These are phyloP conservation scores for Erpetoichthys calabaricus DNA, from an alignment of 2,797 vertebrate species.

Conservation along the genomic window DNA sequence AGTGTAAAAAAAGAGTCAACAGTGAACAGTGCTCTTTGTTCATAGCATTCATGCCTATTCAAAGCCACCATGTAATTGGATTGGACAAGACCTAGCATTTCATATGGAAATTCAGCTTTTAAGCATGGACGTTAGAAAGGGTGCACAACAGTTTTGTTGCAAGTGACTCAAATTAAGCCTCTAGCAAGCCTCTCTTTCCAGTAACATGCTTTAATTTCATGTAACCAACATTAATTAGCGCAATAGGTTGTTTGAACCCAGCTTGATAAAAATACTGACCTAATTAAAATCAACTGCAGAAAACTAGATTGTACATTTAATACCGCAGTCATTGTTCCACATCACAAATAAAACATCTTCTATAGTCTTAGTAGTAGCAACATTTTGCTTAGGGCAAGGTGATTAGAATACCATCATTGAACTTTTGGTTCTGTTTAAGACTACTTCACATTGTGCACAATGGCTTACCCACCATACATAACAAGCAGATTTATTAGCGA, in stretches of 20 bases:
- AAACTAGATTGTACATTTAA: slow-evolving; percentile 1
- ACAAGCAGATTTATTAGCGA: too few relatives aligned
- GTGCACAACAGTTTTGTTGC: slow-evolving; percentile 21
- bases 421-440: neutral
- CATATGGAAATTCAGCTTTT: slow-evolving; percentile 34
- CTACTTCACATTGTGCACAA: too few relatives aligned
- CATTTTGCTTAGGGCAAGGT: neutral
- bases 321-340: neutral
- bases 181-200: slow-evolving; percentile 17
- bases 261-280: slow-evolving; percentile 2
- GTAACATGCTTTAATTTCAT: slow-evolving; percentile 19
- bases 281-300: neutral
- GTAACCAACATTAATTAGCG: slow-evolving; percentile 10
- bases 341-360: neutral
- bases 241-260: slow-evolving; percentile 1
- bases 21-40: slow-evolving; percentile 29
- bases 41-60: slow-evolving; percentile 27
- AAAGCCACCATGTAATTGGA: slow-evolving; percentile 37
- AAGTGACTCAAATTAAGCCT: slow-evolving; percentile 28
- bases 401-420: neutral
- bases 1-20: slow-evolving; percentile 28
- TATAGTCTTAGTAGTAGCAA: slow-evolving; percentile 1
- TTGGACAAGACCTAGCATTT: slow-evolving; percentile 34
- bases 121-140: slow-evolving; percentile 14
- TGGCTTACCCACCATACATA: too few relatives aligned